phyloP scores from a whole-genome alignment of 1,140 invertebrate species.

The Conopomorpha cramerella region DNA sequence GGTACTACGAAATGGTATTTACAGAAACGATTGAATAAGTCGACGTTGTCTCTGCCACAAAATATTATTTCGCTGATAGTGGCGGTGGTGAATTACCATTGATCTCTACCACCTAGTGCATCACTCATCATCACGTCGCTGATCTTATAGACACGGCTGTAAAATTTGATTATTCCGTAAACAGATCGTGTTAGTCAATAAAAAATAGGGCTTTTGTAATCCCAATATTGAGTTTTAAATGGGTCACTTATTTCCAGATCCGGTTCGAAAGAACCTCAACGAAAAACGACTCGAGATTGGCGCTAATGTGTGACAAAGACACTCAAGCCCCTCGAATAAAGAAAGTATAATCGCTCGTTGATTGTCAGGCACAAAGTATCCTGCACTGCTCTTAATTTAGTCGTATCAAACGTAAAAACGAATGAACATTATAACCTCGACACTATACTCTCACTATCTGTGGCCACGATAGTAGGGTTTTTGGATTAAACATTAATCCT shows the following conservation, averaged over 20 bases:
- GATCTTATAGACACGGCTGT: background rate
- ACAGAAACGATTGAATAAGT: no score
- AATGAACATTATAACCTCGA: conserved; percentile 14
- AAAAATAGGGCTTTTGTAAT: background rate
- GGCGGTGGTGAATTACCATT: no score
- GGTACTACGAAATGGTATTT: no score
- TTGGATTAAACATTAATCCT: no score
- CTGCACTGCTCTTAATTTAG: conserved; percentile 42
- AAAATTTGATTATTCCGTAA: background rate
- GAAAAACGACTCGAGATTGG: conserved; percentile 49
- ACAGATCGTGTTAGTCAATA: background rate
- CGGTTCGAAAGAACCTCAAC: conserved; percentile 22
- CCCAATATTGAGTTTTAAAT: background rate
- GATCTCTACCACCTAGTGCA: no score
- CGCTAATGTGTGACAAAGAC: conserved; percentile 11
- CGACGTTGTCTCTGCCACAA: no score
- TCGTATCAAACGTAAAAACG: conserved; percentile 31
- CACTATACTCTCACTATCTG: conserved; percentile 39
- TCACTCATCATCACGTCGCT: no score
- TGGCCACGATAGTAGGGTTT: conserved; percentile 43
- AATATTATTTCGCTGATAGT: no score
- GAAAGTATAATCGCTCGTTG: conserved; percentile 36
- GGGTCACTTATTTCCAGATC: conserved; percentile 34
- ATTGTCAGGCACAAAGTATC: conserved; percentile 34
- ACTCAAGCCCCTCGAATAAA: conserved; percentile 33